Evolutionary conservation across 2,797 vertebrate genomes (phyloP), one percentile per base, ranked within the genome.

Genomic region (Astyanax mexicanus): DNA sequence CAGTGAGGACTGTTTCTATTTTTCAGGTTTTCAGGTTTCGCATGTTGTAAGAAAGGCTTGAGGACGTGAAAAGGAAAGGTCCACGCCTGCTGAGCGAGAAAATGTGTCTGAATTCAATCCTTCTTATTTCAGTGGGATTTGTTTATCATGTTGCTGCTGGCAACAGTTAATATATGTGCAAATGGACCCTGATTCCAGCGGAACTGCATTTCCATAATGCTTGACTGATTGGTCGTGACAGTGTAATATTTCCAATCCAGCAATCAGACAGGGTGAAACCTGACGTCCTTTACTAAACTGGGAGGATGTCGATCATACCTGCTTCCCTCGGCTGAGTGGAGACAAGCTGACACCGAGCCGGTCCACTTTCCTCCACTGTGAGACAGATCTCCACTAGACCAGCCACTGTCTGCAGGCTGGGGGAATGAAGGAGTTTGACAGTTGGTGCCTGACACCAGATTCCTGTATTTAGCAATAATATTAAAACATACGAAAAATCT

Each of bases 211-310:
- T 68, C 51, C 52, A 72, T 67, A 72, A 72, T 35, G 32, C 52
- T 42, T 67, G 76, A 72, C 62, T 67, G 76, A 78, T 51, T 72
- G 42, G 17, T 51, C 17, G 69, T 35, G 76, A 67, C 76, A 51
- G 52, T 1, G 40, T 64, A 32, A 76, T 76, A 69, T 76, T 76
- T 76, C n/a, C 64, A 68, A 47, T 32, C 25, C 44, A 49, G 44
- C 64, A 67, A 49, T 72, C 61, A 67, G 70, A 68, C 77, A 52
- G 23, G 35, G 32, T 35, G 42, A 72, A 60, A 73, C 52, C 45
- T 69, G 69, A 72, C 37, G 42, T 40, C 42, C 61, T 23, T 72
- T 54, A 61, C 55, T 40, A 37, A 40, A 62, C 25, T 11, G 69
- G 37, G 45, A 55, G 54, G 21, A 44, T 54, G 64, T 73, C 9